Evolutionary conservation across 2,797 vertebrate genomes (phyloP).

Genomic region (Leptatherina wallacei): DNA sequence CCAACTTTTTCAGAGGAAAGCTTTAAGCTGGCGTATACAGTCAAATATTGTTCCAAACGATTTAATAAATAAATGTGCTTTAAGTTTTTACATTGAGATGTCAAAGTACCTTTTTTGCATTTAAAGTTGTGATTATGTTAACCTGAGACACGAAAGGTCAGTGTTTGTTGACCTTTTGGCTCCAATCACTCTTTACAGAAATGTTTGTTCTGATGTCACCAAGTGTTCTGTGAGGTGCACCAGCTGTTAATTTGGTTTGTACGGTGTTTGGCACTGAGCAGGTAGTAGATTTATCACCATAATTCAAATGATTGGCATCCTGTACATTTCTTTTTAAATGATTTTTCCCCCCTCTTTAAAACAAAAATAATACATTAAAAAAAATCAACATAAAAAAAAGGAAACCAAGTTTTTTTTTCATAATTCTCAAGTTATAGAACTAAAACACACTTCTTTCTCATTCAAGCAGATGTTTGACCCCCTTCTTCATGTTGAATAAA

Average conservation of each 20-base stretch:
- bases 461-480: background rate
- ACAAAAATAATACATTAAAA: background rate
- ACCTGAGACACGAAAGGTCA: background rate
- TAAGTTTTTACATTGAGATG: background rate
- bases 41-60: background rate
- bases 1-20: background rate
- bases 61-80: background rate
- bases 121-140: background rate
- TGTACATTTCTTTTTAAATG: background rate
- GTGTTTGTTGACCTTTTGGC: background rate
- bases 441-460: background rate
- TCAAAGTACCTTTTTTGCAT: background rate
- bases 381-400: background rate
- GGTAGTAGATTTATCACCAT: background rate
- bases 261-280: background rate
- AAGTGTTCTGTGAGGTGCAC: background rate
- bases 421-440: background rate
- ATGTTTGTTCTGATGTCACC: background rate
- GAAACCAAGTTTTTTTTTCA: too few relatives aligned
- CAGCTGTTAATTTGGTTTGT: background rate
- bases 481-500: background rate
- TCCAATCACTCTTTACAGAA: background rate
- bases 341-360: background rate
- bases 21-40: background rate
- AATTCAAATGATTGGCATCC: background rate